These are phyloP conservation scores for Ivindomyrus marchei DNA, from an alignment of 2,113 vertebrate species.

Conservation along the genomic window DNA sequence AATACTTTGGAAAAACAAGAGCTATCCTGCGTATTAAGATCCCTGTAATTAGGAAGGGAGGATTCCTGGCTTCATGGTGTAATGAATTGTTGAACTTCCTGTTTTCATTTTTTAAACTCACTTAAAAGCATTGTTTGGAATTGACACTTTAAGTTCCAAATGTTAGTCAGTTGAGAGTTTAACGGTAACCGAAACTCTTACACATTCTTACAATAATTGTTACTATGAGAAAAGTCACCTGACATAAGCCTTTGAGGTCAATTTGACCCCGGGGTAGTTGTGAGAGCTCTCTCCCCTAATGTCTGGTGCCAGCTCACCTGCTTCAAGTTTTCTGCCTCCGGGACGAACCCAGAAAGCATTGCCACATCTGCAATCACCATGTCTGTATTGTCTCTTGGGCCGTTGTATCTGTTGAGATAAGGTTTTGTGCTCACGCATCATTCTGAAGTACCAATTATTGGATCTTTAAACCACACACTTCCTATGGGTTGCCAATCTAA, in stretches of 20 bases:
- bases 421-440: neutral
- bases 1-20: neutral
- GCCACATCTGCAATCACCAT: conserved; percentile 57
- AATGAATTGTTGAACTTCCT: neutral
- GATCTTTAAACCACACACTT: neutral
- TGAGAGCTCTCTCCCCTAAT: neutral
- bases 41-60: neutral
- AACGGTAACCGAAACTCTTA: neutral
- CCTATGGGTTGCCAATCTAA: neutral
- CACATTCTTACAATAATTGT: too few relatives aligned
- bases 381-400: conserved; percentile 35
- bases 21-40: neutral
- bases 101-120: neutral
- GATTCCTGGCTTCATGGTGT: neutral
- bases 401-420: conserved; percentile 23
- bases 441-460: neutral
- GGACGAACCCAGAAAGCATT: conserved; percentile 51
- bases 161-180: conserved; percentile 1
- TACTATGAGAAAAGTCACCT: too few relatives aligned
- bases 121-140: neutral
- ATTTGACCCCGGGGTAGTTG: too few relatives aligned
- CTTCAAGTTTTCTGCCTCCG: conserved; percentile 28
- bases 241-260: too few relatives aligned
- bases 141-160: neutral
- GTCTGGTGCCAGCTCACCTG: conserved; percentile 21